These are phyloP conservation scores for Platycnemis pennipes DNA, from an alignment of 2,888 invertebrate genomes.

Conservation along the genomic window DNA sequence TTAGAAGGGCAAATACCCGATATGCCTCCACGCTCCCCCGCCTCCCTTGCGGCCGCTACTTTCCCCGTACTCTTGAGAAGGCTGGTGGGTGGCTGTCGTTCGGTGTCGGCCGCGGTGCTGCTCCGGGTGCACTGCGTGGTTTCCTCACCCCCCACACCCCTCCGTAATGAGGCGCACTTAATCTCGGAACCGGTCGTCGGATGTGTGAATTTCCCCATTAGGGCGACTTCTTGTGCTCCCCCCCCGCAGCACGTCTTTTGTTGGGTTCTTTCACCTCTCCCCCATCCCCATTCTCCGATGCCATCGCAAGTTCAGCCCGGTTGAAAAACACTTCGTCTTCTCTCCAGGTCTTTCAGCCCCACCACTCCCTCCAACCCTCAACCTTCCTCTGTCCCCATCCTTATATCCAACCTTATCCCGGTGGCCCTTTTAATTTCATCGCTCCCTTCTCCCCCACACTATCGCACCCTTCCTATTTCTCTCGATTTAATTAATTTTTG, in stretches of 20 bases:
- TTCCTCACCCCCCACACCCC: not conserved
- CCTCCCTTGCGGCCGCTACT: not conserved
- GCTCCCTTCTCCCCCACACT: not conserved
- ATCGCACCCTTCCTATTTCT: not conserved
- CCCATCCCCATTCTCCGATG: not conserved
- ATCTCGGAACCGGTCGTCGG: slow-evolving; percentile 58
- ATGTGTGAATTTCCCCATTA: slow-evolving; percentile 65
- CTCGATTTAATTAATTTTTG: slow-evolving; percentile 27
- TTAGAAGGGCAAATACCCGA: not conserved
- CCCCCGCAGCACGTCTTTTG: not conserved
- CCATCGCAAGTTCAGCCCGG: slow-evolving; percentile 4
- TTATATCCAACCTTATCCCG: not conserved
- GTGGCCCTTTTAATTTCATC: slow-evolving; percentile 8
- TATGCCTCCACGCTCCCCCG: not conserved
- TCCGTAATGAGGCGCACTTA: slow-evolving; percentile 55
- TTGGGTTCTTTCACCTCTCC: not conserved
- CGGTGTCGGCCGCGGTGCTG: slow-evolving; percentile 19
- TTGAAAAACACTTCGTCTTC: slow-evolving; percentile 17
- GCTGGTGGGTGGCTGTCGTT: not conserved
- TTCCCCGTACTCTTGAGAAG: not conserved
- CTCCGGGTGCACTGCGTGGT: slow-evolving; percentile 45
- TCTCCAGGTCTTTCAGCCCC: not conserved
- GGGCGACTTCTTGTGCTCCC: slow-evolving; percentile 44
- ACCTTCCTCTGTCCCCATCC: not conserved
- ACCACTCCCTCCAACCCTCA: not conserved